These are phyloP conservation scores for Cephus runcator DNA, from an alignment of 2,888 invertebrate species.

Conservation along the genomic window DNA sequence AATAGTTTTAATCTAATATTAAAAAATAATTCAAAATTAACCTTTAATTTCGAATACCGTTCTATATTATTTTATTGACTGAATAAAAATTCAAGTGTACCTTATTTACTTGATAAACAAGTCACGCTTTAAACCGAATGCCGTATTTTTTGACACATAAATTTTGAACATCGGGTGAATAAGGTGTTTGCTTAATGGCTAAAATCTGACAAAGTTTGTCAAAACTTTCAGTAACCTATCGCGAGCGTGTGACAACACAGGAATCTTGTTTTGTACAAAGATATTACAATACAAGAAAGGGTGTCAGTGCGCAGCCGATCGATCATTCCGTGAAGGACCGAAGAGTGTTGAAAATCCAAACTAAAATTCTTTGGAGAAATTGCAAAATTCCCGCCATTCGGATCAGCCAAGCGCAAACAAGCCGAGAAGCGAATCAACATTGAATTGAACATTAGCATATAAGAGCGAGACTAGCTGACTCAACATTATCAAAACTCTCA, in stretches of 20 bases:
- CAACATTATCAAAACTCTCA: not conserved
- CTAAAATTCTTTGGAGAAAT: not conserved
- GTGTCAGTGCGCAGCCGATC: not conserved
- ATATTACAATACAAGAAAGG: not conserved
- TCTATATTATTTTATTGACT: not conserved
- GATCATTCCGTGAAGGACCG: conserved; percentile 6
- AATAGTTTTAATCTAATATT: not conserved
- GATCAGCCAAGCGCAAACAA: conserved; percentile 32
- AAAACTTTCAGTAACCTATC: not conserved
- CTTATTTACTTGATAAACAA: not conserved
- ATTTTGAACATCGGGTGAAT: conserved; percentile 6
- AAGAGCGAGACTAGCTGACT: conserved; percentile 11
- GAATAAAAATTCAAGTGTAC: not conserved
- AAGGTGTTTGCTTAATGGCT: not conserved
- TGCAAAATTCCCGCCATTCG: conserved; percentile 14
- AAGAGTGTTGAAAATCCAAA: not conserved
- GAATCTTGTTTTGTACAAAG: conserved; percentile 18
- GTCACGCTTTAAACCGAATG: not conserved
- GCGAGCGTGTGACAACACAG: not conserved
- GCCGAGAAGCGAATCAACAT: conserved; percentile 24
- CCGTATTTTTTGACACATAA: conserved; percentile 18
- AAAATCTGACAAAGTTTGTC: not conserved
- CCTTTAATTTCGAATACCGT: not conserved
- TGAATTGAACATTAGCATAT: conserved; percentile 38
- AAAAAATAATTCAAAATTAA: not conserved